A percentile compares a stretch with the other conserved stretches of the same genome.
Evolutionary conservation across 2,113 vertebrate species (phyloP).

Genomic region (Pterocles orientalis): DNA sequence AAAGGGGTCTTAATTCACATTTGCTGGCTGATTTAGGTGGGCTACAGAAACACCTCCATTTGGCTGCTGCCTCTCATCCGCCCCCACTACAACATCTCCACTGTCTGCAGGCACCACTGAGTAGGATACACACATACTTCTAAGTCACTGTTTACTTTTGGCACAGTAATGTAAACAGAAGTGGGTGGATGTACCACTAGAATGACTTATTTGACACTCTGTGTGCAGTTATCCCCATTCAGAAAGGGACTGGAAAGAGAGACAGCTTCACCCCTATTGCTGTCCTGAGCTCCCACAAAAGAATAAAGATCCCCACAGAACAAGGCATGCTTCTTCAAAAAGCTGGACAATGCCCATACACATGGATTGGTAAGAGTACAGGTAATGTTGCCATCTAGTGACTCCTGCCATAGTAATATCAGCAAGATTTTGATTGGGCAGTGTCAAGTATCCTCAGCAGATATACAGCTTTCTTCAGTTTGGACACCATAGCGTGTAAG

Average conservation of each 20-base stretch:
- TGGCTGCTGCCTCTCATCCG: not conserved
- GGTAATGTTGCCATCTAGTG: constrained; percentile 63
- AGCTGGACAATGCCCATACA: not conserved
- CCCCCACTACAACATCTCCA: not conserved
- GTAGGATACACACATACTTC: not conserved
- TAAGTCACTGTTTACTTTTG: not conserved
- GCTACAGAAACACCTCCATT: not conserved
- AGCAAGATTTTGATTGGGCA: not conserved
- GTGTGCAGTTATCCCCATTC: not conserved
- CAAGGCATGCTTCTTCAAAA: not conserved
- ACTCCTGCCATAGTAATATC: constrained; percentile 16
- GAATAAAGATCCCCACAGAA: not conserved
- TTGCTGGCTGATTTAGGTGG: constrained; percentile 7
- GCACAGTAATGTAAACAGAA: not conserved
- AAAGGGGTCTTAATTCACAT: not conserved
- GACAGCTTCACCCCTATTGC: fast-evolving
- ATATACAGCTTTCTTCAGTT: not conserved
- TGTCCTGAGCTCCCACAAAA: not conserved
- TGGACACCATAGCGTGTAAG: not conserved
- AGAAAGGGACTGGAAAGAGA: not conserved
- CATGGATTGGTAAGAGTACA: constrained; percentile 1
- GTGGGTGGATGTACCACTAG: not conserved
- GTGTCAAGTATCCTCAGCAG: not conserved
- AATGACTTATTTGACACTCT: not conserved
- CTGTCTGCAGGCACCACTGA: not conserved